Conservation (phyloP, 1,140 invertebrate species). For the Drosophila punjabiensis region DNA sequence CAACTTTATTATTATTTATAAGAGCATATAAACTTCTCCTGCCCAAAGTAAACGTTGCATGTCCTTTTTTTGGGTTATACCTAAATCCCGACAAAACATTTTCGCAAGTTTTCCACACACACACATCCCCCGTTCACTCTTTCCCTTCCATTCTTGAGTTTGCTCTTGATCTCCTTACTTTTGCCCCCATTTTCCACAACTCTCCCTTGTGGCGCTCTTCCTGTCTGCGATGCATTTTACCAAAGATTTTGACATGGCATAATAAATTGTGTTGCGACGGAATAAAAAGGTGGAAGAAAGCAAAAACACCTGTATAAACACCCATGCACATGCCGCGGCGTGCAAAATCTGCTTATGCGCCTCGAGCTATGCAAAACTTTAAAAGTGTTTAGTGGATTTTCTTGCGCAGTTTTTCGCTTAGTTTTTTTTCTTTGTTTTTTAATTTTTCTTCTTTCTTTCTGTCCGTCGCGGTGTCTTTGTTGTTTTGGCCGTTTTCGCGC, state of each 20-base stretch:
- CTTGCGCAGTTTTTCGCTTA: slow-evolving; percentile 3
- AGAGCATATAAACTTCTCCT: neutral
- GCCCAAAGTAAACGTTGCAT: neutral
- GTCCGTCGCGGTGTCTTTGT: slow-evolving; percentile 12
- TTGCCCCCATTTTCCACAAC: slow-evolving; percentile 16
- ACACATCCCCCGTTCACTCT: neutral
- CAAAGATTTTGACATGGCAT: slow-evolving; percentile 74
- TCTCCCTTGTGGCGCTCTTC: slow-evolving; percentile 5
- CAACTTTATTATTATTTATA: neutral
- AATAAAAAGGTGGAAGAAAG: slow-evolving; percentile 29
- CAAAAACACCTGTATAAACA: slow-evolving; percentile 68
- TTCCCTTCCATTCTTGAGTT: neutral
- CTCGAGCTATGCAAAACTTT: slow-evolving; percentile 62
- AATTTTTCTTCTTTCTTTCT: neutral
- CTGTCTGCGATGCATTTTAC: slow-evolving; percentile 61
- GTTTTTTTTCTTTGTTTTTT: neutral
- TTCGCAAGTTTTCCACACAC: slow-evolving; percentile 54
- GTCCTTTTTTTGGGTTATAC: slow-evolving; percentile 14
- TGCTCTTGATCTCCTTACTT: slow-evolving; percentile 34
- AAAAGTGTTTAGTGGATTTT: slow-evolving; percentile 57
- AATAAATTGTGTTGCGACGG: slow-evolving; percentile 65
- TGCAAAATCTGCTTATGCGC: slow-evolving; percentile 42
- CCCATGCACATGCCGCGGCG: slow-evolving; percentile 19
- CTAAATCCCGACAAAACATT: slow-evolving; percentile 67
- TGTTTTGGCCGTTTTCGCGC: slow-evolving; percentile 56